These are phyloP conservation scores for Sarcophaga peregrina DNA, from an alignment of 1,140 invertebrate genomes.

Conservation along the genomic window DNA sequence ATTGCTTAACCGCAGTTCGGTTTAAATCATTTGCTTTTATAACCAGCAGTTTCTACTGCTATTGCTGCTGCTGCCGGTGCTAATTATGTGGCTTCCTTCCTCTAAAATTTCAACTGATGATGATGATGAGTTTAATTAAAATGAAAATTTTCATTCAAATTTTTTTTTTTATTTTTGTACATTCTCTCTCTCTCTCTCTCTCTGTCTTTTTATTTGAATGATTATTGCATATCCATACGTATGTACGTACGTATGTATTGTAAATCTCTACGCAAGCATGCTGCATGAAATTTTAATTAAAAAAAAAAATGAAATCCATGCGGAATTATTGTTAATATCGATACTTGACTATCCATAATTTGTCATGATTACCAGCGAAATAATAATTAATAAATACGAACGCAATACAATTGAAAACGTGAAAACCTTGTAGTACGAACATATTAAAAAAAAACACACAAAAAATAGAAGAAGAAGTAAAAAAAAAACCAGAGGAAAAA, in stretches of 20 bases:
- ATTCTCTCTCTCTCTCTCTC: no score
- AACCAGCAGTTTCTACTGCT: background rate
- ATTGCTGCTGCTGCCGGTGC: background rate
- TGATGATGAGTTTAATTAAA: background rate
- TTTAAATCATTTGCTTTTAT: background rate
- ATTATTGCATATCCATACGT: no score
- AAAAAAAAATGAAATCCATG: no score
- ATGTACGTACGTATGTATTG: no score
- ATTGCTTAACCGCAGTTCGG: background rate
- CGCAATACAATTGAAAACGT: no score
- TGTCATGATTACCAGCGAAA: background rate
- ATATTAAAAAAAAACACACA: no score
- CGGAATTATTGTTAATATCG: slow-evolving; percentile 6
- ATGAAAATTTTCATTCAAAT: no score
- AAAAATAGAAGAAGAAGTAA: no score
- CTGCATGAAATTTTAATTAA: background rate
- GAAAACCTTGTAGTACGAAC: background rate
- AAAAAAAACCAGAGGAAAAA: background rate
- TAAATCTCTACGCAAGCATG: background rate
- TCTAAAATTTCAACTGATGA: no score
- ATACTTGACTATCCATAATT: background rate
- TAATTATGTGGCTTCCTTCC: no score
- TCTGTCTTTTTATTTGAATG: no score
- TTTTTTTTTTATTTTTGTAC: background rate
- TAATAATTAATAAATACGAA: no score